Conservation (phyloP, 2,888 invertebrate species). For the Chloroclystis v-ata region DNA sequence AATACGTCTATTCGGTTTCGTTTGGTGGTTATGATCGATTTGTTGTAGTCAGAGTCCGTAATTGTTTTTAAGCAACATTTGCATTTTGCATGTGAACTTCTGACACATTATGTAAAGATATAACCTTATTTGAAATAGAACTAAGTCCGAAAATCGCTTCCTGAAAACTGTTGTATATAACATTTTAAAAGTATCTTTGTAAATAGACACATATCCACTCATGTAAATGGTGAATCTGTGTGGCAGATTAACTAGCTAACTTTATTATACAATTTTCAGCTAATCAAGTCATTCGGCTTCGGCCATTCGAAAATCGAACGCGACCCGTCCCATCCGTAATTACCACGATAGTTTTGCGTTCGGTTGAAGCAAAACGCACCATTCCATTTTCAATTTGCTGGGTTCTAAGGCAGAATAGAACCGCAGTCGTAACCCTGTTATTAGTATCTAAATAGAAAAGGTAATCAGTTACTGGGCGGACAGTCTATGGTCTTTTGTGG, state of each 20-base stretch:
- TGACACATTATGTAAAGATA: no score
- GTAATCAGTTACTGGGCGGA: constrained; percentile 53
- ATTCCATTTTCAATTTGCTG: constrained; percentile 16
- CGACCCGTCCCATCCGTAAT: constrained; percentile 14
- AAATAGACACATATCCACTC: no score
- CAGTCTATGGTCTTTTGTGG: constrained; percentile 63
- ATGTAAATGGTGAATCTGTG: no score
- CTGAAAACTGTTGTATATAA: no score
- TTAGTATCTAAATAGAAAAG: constrained; percentile 49
- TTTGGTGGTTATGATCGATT: no score
- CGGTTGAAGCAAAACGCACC: constrained; percentile 26
- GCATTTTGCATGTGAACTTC: no score
- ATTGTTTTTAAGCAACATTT: no score
- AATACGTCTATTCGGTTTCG: neutral
- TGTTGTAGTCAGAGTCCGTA: no score
- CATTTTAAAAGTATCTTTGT: no score
- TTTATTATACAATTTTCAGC: neutral
- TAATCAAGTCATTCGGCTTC: neutral
- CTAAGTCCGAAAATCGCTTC: no score
- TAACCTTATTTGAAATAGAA: no score
- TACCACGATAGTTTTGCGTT: constrained; percentile 37
- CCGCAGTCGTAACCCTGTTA: constrained; percentile 39
- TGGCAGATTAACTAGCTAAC: no score
- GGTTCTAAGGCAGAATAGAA: neutral
- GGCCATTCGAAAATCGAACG: neutral